Percentiles rank a stretch among this genome's conserved stretches.
Conservation (phyloP, 1,140 invertebrate species). For the Rhynchophorus ferrugineus region DNA sequence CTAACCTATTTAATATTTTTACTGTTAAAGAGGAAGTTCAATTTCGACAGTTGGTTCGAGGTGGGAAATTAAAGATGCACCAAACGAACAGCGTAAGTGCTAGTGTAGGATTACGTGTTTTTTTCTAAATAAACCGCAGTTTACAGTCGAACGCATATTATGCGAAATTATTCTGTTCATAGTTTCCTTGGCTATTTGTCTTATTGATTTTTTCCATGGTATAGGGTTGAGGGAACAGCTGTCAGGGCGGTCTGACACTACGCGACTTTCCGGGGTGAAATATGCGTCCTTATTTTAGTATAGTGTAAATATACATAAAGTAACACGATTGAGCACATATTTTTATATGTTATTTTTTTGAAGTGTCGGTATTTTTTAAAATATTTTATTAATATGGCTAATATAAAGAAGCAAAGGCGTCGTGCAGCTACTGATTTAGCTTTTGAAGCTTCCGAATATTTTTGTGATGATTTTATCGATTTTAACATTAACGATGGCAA, state of each 20-base stretch:
- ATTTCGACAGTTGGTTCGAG: slow-evolving; percentile 32
- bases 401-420: slow-evolving; percentile 21
- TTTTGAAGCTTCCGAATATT: slow-evolving; percentile 60
- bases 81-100: slow-evolving; percentile 20
- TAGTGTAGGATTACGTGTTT: slow-evolving; percentile 12
- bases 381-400: slow-evolving; percentile 1
- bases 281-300: too few relatives aligned
- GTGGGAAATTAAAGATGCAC: slow-evolving; percentile 20
- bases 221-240: neutral
- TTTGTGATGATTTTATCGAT: slow-evolving; percentile 50
- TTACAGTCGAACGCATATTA: neutral
- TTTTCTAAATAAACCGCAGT: slow-evolving; percentile 2
- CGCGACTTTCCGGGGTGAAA: neutral
- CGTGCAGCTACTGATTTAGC: slow-evolving; percentile 46
- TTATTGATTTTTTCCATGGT: neutral
- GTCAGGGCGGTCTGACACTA: neutral
- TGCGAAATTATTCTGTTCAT: neutral
- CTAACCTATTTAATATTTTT: slow-evolving; percentile 35
- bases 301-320: too few relatives aligned
- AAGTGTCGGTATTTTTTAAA: neutral
- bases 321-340: neutral
- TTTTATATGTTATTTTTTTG: neutral
- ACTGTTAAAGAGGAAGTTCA: slow-evolving; percentile 38
- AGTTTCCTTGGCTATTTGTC: slow-evolving; percentile 4
- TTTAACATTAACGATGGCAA: slow-evolving; percentile 32